Evolutionary conservation across 1,140 invertebrate genomes (phyloP), one percentile per base, ranked within the genome.

Genomic region (Cecropterus lyciades): DNA sequence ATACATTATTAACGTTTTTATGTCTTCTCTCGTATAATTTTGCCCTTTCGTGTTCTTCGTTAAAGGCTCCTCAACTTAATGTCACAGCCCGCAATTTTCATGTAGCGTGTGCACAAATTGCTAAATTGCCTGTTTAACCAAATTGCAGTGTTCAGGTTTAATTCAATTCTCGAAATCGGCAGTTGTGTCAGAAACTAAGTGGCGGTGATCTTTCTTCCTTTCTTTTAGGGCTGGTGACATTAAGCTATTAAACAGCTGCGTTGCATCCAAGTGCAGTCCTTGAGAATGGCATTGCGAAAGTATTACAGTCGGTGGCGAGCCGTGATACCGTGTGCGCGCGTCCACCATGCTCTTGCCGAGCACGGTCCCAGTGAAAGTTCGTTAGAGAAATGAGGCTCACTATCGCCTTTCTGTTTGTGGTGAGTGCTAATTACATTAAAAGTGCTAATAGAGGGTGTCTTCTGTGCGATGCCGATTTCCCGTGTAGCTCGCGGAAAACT

Each of bases 361-460:
- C 78, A 79, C 74, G 83, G 65, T 65, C 70, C 73, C 84, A 89
- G 87, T 90, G 89, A 90, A 90, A 90, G 89, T 92, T 82, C 80
- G 81, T 80, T 91, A 88, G 82, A 83, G 88, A 87, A 87, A 92
- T 92, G 89, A 82, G 82, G 77, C 72, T 80, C 77, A 83, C 86
- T 77, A 83, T 89, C 80, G 82, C 80, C 79, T 86, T 89, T 82
- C 78, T 92, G 85, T 89, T 89, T 90, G 82, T 92, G 89, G 89
- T 92, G 89, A 92, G 89, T 92, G 86, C 74, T 80, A 83, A 82
- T 85, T 79, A 79, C 60, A 73, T 76, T 79, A 73, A 78, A 84
- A 83, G 83, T 89, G 84, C 67, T 83, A 81, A 82, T 57, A 62
- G 65, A 75, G 65, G 75, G 79, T 80, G 73, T 60, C 75, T 67